A percentile compares a stretch with the other conserved stretches of the same genome.
These are phyloP conservation scores for Nasonia giraulti DNA, from an alignment of 1,140 invertebrate species.

Conservation along the genomic window DNA sequence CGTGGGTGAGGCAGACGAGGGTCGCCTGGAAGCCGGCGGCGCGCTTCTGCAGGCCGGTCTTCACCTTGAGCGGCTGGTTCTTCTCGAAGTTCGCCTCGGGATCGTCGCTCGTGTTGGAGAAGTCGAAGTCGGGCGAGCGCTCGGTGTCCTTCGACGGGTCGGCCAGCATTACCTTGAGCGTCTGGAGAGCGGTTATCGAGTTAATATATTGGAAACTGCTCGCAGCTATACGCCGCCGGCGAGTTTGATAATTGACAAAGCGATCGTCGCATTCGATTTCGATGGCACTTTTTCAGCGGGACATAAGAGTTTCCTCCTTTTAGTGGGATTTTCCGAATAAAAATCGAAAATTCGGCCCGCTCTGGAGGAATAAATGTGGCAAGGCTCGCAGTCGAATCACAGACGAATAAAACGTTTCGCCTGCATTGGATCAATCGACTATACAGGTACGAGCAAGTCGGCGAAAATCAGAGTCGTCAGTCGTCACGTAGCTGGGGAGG, in stretches of 20 bases:
- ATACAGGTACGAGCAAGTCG: background rate
- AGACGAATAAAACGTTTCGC: background rate
- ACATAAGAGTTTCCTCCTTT: no score
- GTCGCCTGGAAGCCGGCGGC: slow-evolving; percentile 95
- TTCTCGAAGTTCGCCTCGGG: slow-evolving; percentile 68
- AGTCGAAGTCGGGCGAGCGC: slow-evolving; percentile 85
- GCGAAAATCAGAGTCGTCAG: background rate
- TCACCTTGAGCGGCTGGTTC: slow-evolving; percentile 81
- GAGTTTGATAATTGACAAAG: background rate
- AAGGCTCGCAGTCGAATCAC: no score
- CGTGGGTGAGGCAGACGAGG: slow-evolving; percentile 92
- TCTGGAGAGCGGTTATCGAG: slow-evolving; percentile 73
- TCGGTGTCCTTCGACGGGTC: slow-evolving; percentile 88
- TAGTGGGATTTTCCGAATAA: no score
- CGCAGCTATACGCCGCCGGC: no score
- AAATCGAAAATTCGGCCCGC: no score
- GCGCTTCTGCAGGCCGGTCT: slow-evolving; percentile 85
- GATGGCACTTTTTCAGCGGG: no score
- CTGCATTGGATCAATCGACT: background rate
- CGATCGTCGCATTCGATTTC: no score
- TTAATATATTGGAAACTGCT: background rate
- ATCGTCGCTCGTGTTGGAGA: slow-evolving; percentile 78
- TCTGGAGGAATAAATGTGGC: no score
- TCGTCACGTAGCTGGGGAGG: background rate
- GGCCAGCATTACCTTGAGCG: slow-evolving; percentile 91